Percentiles rank a stretch among this genome's conserved stretches.
These are phyloP conservation scores for Tanypteryx hageni DNA, from an alignment of 2,888 invertebrate species.

Conservation along the genomic window DNA sequence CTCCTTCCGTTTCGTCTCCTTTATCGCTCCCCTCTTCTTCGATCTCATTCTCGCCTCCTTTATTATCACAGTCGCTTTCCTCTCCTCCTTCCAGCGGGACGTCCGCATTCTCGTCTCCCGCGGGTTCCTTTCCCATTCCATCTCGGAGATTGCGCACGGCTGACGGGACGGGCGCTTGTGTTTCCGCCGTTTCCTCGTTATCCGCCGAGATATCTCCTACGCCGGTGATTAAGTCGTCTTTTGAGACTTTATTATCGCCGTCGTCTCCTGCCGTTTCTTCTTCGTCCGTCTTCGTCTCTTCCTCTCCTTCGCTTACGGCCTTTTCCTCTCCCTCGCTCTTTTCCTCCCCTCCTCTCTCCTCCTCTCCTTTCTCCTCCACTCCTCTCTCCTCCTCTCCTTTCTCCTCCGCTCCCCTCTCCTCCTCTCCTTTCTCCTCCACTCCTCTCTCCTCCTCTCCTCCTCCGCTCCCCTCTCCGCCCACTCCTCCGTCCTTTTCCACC, in stretches of 20 bases:
- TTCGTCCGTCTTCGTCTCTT: neutral
- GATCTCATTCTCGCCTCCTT: neutral
- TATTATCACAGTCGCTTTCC: neutral
- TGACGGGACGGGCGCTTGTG: neutral
- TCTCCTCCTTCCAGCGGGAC: neutral
- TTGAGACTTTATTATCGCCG: neutral
- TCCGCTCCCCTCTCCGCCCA: neutral
- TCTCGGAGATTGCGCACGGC: neutral
- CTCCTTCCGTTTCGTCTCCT: neutral
- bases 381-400: neutral
- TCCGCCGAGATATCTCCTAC: neutral
- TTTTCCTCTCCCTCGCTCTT: neutral
- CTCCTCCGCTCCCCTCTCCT: neutral
- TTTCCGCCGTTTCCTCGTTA: neutral
- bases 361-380: neutral
- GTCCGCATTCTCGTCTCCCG: neutral
- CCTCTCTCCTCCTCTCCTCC: neutral
- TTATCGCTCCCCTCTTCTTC: neutral
- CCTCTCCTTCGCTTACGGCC: neutral
- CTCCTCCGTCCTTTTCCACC: neutral
- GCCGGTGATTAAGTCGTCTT: neutral
- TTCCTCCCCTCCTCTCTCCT: neutral
- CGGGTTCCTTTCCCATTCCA: neutral
- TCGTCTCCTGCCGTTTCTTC: neutral
- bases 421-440: neutral